phyloP scores from a whole-genome alignment of 1,140 invertebrate genomes.

The Bombyx mandarina region DNA sequence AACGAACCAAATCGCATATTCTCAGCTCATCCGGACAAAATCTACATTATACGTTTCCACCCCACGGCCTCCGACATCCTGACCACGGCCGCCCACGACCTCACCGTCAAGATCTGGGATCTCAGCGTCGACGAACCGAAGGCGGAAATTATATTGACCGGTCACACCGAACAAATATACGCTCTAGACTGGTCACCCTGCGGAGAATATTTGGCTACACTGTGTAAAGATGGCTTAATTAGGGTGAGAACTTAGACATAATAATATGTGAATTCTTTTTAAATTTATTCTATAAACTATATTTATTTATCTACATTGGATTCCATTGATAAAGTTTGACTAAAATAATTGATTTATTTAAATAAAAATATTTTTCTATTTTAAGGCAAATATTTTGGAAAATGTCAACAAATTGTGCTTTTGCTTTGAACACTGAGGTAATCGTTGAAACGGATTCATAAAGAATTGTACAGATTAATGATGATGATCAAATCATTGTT shows the following conservation, averaged over 20 bases:
- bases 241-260: constrained; percentile 70
- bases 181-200: constrained; percentile 92
- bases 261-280: too few species aligned
- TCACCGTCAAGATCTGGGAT: constrained; percentile 79
- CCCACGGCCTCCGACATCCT: constrained; percentile 88
- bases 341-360: too few species aligned
- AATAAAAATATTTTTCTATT: too few species aligned
- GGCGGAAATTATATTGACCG: constrained; percentile 73
- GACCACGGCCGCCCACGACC: constrained; percentile 89
- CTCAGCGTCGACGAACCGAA: constrained; percentile 47
- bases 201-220: constrained; percentile 86
- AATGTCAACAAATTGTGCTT: too few species aligned
- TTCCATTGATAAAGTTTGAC: too few species aligned
- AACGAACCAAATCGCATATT: constrained; percentile 76
- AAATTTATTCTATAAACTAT: too few species aligned
- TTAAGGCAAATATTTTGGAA: too few species aligned
- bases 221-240: constrained; percentile 91
- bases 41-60: constrained; percentile 93
- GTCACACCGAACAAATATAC: constrained; percentile 90
- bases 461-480: too few species aligned
- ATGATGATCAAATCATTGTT: too few species aligned
- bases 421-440: too few species aligned
- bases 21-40: constrained; percentile 88
- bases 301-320: too few species aligned
- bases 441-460: too few species aligned